These are phyloP conservation scores for Danio jaintianensis DNA, from an alignment of 2,797 vertebrate genomes.

Conservation along the genomic window DNA sequence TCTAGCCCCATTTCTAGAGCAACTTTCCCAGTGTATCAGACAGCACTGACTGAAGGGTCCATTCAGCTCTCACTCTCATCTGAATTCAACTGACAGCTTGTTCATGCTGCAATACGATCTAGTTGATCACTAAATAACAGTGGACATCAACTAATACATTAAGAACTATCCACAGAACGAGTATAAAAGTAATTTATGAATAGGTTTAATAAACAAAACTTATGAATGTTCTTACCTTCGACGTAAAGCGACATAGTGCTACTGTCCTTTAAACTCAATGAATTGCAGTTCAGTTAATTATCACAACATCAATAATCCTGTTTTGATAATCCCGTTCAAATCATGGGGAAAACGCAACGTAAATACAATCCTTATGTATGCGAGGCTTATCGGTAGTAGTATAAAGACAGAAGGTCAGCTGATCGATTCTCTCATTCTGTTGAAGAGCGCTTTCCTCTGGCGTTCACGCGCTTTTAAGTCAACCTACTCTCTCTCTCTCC, in stretches of 20 bases:
- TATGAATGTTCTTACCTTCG: slow-evolving; percentile 71
- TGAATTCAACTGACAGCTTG: slow-evolving; percentile 29
- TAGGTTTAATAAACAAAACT: not conserved
- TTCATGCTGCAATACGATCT: not conserved
- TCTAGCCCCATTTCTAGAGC: not conserved
- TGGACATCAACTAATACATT: not conserved
- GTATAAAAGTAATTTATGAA: not conserved
- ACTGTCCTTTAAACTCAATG: not conserved
- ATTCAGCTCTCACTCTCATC: slow-evolving; percentile 16
- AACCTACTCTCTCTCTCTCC: slow-evolving; percentile 32
- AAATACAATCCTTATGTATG: not conserved
- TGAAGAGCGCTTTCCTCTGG: slow-evolving; percentile 14
- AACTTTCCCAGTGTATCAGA: not conserved
- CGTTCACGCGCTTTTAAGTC: slow-evolving; percentile 41
- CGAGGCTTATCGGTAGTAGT: not conserved
- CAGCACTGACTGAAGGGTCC: not conserved
- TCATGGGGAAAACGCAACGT: not conserved
- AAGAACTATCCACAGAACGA: not conserved
- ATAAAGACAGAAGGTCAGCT: slow-evolving; percentile 38
- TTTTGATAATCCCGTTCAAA: not conserved
- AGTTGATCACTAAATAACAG: not conserved
- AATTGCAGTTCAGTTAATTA: not conserved
- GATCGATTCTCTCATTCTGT: slow-evolving; percentile 33
- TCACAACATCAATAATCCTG: not conserved
- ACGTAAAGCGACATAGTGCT: slow-evolving; percentile 68